Conservation (phyloP, 2,888 invertebrate species). For the Acronicta aceris region DNA sequence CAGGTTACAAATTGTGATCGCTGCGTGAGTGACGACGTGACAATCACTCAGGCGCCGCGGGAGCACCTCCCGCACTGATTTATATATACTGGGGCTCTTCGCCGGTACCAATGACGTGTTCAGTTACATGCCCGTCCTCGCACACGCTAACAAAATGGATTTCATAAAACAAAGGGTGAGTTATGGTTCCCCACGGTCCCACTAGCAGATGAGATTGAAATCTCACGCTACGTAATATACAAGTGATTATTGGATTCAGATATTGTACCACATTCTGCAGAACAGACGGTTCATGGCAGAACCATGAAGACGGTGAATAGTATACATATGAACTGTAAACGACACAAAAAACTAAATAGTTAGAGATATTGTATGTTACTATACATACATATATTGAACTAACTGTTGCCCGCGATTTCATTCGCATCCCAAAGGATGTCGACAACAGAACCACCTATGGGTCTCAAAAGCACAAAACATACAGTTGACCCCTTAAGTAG, state of each 20-base stretch:
- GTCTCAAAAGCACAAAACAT: too few species aligned
- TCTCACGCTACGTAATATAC: background rate
- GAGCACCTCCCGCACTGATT: conserved; percentile 14
- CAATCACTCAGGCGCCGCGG: conserved; percentile 2
- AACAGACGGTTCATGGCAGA: background rate
- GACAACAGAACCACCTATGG: too few species aligned
- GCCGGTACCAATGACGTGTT: conserved; percentile 4
- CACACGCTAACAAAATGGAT: background rate
- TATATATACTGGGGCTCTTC: conserved; percentile 1
- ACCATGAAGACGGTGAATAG: background rate
- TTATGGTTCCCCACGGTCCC: conserved; percentile 4
- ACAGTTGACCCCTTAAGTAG: too few species aligned
- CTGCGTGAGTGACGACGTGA: background rate
- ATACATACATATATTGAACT: too few species aligned
- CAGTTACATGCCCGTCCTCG: conserved; percentile 4
- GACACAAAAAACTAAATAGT: background rate
- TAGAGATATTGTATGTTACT: too few species aligned
- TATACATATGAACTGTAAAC: too few species aligned
- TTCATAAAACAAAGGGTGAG: conserved; percentile 7
- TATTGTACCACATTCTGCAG: background rate
- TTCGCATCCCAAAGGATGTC: too few species aligned
- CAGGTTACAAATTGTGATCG: conserved; percentile 13
- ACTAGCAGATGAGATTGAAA: background rate
- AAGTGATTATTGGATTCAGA: background rate
- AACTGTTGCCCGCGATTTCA: too few species aligned